These are phyloP conservation scores for Pyrochroa serraticornis DNA, from an alignment of 2,888 invertebrate genomes.

Conservation along the genomic window DNA sequence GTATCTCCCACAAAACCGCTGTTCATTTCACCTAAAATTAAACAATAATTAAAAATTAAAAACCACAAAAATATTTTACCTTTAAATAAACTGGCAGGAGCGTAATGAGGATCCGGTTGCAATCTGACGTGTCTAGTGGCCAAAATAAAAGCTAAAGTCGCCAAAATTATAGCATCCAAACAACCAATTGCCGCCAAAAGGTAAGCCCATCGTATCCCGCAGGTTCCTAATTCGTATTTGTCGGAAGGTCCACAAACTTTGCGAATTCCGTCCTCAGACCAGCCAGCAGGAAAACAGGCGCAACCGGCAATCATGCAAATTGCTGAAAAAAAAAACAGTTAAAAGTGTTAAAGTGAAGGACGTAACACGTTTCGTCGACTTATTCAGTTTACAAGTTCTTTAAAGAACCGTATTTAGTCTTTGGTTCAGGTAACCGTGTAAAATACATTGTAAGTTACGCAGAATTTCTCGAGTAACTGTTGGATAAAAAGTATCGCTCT, in stretches of 20 bases:
- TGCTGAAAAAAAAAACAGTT: slow-evolving; percentile 72
- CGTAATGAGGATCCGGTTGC: slow-evolving; percentile 79
- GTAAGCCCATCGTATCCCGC: slow-evolving; percentile 92
- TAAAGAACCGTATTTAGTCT: too few relatives aligned
- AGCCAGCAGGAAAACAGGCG: slow-evolving; percentile 88
- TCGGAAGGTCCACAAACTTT: slow-evolving; percentile 84
- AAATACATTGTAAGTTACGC: too few relatives aligned
- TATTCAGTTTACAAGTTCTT: too few relatives aligned
- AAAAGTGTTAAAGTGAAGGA: slow-evolving; percentile 15
- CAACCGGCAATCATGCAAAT: slow-evolving; percentile 87
- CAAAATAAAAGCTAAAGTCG: slow-evolving; percentile 90
- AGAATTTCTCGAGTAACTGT: too few relatives aligned
- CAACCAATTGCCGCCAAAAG: slow-evolving; percentile 90
- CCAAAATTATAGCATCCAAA: slow-evolving; percentile 82
- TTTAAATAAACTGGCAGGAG: slow-evolving; percentile 63
- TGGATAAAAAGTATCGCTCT: too few relatives aligned
- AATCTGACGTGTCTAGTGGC: slow-evolving; percentile 87
- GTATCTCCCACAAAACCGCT: slow-evolving; percentile 86
- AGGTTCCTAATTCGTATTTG: slow-evolving; percentile 79
- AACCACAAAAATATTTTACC: slow-evolving; percentile 39
- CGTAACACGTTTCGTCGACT: too few relatives aligned
- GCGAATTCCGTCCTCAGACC: slow-evolving; percentile 83
- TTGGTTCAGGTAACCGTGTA: too few relatives aligned
- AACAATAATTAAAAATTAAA: slow-evolving; percentile 40
- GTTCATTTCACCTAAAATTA: slow-evolving; percentile 81